Evolutionary conservation across 2,888 invertebrate species (phyloP), one percentile per base, ranked within the genome.

Genomic region (Mimachlamys varia): DNA sequence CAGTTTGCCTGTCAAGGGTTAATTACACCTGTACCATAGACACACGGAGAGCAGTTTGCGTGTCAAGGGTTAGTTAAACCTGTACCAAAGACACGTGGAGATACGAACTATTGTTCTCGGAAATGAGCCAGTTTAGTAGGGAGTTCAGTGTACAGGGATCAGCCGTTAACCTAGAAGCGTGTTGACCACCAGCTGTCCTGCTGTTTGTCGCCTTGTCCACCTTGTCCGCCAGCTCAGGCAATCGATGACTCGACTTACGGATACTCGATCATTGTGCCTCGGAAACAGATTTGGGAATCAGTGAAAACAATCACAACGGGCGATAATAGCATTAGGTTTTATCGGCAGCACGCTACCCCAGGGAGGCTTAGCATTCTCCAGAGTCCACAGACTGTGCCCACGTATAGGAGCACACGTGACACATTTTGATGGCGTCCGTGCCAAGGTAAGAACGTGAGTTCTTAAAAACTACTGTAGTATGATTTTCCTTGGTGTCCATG

Each of bases 261-360:
- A 76, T 76, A 12, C 76, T 76, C 76, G 33, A 76, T 76, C 76
- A 76, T 33, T 7, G 76, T 27, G 76, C 76, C 76, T 76, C 15
- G 76, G 76, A 76, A 76, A 76, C 76, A 76, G 76, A 76, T 76
- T 76, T 76, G 76, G 76, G 76, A 76, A 76, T 76, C 76, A 76
- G 76, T 76, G 33, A 76, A 76, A 76, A 76, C 76, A 76, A 76
- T 76, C 33, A 76, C 76, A 27, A 33, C 76, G 76, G 62, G 76
- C 27, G 76, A 76, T 76, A 76, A 76, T 76, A 76, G 27, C 10
- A 76, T 76, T 76, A 76, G 76, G 76, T 76, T 76, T 76, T 76
- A 76, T 76, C 12, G 76, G 27, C 76, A 33, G 27, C 33, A 76
- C 33, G 76, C 12, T 27, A 76, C 76, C 76, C 76, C 22, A 15